Conservation (phyloP, 1,140 invertebrate genomes). For the Magallana ariakensis region DNA sequence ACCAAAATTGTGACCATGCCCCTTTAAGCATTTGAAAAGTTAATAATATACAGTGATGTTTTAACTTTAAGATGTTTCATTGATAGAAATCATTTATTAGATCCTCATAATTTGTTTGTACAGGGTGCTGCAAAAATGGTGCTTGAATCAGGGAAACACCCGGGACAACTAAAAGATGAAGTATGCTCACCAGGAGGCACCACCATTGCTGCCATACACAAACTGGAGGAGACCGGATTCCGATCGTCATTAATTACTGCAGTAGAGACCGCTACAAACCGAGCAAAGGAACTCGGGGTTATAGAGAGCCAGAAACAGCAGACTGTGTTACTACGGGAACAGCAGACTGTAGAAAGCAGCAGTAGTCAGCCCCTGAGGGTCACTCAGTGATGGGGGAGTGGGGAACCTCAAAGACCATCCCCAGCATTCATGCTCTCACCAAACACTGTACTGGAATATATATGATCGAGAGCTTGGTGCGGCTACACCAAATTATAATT, state of each 20-base stretch:
- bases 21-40: too few species aligned
- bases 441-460: too few species aligned
- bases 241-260: constrained; percentile 91
- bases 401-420: too few species aligned
- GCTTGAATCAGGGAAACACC: constrained; percentile 85
- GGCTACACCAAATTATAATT: too few species aligned
- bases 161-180: constrained; percentile 79
- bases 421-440: too few species aligned
- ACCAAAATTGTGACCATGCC: too few species aligned
- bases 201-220: constrained; percentile 92
- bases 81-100: not conserved
- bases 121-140: constrained; percentile 95
- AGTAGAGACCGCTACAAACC: constrained; percentile 85
- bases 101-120: not conserved
- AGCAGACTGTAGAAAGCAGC: not conserved
- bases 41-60: too few species aligned
- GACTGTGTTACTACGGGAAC: not conserved
- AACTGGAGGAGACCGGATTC: constrained; percentile 90
- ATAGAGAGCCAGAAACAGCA: constrained; percentile 26
- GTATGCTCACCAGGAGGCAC: constrained; percentile 96
- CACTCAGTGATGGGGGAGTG: not conserved
- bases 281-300: constrained; percentile 72
- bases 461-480: too few species aligned
- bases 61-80: too few species aligned
- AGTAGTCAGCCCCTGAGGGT: not conserved